Evolutionary conservation across 2,113 vertebrate genomes (phyloP).

Genomic region (Elaphurus davidianus): DNA sequence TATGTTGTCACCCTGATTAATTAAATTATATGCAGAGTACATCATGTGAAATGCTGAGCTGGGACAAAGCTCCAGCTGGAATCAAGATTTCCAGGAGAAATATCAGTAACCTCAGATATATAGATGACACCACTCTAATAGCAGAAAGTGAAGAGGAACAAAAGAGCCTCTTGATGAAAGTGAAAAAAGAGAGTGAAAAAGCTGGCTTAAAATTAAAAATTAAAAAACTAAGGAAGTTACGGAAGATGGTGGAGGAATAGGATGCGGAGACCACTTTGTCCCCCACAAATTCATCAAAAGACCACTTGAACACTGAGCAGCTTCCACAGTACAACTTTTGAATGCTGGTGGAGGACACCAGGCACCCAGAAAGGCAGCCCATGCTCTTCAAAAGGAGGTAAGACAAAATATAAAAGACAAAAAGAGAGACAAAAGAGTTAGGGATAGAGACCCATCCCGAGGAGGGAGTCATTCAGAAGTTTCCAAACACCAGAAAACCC

Average conservation of each 20-base stretch:
- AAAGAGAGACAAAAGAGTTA: background rate
- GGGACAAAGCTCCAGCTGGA: background rate
- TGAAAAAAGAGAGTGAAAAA: background rate
- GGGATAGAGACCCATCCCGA: background rate
- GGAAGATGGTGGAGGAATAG: background rate
- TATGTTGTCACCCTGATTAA: background rate
- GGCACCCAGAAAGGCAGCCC: background rate
- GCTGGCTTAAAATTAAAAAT: background rate
- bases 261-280: background rate
- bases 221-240: background rate
- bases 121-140: background rate
- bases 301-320: background rate
- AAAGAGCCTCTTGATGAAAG: background rate
- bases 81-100: background rate
- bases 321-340: background rate
- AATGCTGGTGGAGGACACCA: background rate
- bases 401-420: background rate
- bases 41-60: background rate
- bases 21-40: background rate
- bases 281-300: background rate
- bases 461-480: background rate
- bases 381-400: background rate
- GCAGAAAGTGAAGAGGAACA: background rate
- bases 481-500: background rate
- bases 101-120: background rate